phyloP scores from a whole-genome alignment of 2,113 vertebrate genomes.

The Cryptomyrus ogoouensis region DNA sequence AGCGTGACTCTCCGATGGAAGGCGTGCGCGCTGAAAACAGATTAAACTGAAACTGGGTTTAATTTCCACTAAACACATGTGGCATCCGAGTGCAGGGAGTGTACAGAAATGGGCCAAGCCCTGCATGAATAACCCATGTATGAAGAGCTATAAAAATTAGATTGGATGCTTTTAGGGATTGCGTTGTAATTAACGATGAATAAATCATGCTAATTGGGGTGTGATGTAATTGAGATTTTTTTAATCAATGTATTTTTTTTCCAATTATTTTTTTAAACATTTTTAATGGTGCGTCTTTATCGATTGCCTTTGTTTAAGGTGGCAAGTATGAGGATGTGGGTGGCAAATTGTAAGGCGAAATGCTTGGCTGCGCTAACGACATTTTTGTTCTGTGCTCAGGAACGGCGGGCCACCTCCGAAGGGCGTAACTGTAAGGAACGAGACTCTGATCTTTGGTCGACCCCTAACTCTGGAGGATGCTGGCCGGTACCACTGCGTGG shows the following conservation, averaged over 20 bases:
- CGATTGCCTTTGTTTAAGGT: neutral
- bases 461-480: slow-evolving; percentile 56
- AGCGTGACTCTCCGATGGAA: neutral
- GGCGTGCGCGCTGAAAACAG: neutral
- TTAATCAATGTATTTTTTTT: neutral
- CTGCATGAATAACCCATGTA: neutral
- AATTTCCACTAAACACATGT: neutral
- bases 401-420: slow-evolving; percentile 59
- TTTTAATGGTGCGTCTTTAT: neutral
- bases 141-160: neutral
- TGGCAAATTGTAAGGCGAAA: neutral
- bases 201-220: neutral
- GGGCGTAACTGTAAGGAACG: slow-evolving; percentile 57
- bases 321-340: neutral
- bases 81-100: neutral
- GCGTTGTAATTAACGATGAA: neutral
- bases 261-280: neutral
- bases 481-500: slow-evolving; percentile 69
- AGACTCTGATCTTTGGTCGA: slow-evolving; percentile 63
- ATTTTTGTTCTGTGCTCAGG: slow-evolving; percentile 46
- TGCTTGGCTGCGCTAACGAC: neutral
- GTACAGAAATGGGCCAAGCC: neutral
- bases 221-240: neutral
- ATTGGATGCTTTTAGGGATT: neutral
- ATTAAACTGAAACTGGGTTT: neutral